Evolutionary conservation across 2,797 vertebrate genomes (phyloP).

Genomic region (Acridotheres tristis): DNA sequence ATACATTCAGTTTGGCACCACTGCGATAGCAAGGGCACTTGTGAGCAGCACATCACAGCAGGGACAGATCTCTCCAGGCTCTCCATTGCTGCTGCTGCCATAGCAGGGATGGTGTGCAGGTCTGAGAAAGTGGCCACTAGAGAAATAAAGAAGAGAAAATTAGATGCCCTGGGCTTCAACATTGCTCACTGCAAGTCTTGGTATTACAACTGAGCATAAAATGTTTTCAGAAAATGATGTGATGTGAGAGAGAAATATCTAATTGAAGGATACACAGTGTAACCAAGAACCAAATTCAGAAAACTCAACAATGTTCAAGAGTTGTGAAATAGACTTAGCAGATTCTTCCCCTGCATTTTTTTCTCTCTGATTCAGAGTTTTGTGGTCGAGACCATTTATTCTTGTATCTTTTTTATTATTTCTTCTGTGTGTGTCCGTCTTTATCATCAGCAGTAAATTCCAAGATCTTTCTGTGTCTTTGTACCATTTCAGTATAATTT

Average conservation of each 20-base stretch:
- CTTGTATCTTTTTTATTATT: neutral
- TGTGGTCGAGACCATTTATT: neutral
- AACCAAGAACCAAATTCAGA: neutral
- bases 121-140: neutral
- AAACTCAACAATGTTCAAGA: neutral
- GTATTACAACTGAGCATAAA: neutral
- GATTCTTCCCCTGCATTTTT: neutral
- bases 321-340: rapidly evolving
- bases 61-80: neutral
- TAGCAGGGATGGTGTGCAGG: neutral
- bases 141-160: neutral
- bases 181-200: neutral
- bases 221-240: neutral
- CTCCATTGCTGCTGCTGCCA: neutral
- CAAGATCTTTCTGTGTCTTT: neutral
- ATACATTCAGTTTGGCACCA: neutral
- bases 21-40: neutral
- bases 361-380: neutral
- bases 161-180: neutral
- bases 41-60: neutral
- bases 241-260: neutral
- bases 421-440: neutral
- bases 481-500: neutral
- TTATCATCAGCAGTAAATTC: neutral
- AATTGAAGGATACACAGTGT: neutral